These are phyloP conservation scores for Oryctes rhinoceros DNA, from an alignment of 1,140 invertebrate genomes.

Conservation along the genomic window DNA sequence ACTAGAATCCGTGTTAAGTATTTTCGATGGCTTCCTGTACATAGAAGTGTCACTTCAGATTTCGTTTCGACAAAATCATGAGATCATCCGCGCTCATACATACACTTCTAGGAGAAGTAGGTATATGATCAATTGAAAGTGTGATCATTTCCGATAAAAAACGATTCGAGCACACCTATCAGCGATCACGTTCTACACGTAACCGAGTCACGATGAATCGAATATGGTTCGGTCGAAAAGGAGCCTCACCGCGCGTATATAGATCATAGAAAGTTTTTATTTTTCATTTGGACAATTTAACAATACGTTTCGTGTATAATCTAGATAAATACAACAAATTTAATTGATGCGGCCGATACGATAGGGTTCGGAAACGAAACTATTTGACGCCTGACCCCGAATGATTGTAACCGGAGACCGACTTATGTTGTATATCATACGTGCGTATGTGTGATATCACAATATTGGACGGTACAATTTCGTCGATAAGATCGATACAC, in stretches of 20 bases:
- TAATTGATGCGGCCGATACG: slow-evolving; percentile 5
- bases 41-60: neutral
- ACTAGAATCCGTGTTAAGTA: neutral
- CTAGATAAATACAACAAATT: slow-evolving; percentile 19
- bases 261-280: slow-evolving; percentile 21
- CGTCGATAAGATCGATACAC: neutral
- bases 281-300: slow-evolving; percentile 23
- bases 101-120: neutral
- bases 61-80: neutral
- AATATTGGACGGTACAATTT: neutral
- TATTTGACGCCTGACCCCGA: slow-evolving; percentile 4
- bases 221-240: slow-evolving; percentile 3
- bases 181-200: slow-evolving; percentile 12
- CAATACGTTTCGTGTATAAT: slow-evolving; percentile 14
- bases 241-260: neutral
- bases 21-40: neutral
- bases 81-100: neutral
- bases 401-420: slow-evolving; percentile 1
- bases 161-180: slow-evolving; percentile 9
- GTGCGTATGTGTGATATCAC: neutral
- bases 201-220: slow-evolving; percentile 9
- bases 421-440: neutral
- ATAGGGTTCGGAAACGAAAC: neutral
- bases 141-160: slow-evolving; percentile 9
- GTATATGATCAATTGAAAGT: slow-evolving; percentile 15